Evolutionary conservation across 2,888 invertebrate genomes (phyloP).

Genomic region (Apamea epomidion): DNA sequence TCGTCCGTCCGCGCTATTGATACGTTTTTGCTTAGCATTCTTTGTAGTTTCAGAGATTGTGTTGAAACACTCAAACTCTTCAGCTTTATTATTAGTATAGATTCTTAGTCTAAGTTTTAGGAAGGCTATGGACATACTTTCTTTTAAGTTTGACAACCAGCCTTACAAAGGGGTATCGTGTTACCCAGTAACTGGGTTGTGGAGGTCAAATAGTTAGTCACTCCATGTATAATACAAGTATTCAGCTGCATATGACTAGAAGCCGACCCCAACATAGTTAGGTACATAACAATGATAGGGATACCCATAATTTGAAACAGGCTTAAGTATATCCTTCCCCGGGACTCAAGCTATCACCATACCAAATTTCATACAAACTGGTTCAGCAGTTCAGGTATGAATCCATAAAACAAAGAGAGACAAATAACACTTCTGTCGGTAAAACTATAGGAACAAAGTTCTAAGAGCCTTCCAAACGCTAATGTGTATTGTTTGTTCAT

Average conservation of each 20-base stretch:
- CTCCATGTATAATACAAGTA: too few species aligned
- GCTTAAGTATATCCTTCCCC: background rate
- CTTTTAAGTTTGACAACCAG: too few species aligned
- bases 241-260: too few species aligned
- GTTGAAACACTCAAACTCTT: too few species aligned
- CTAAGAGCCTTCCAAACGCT: background rate
- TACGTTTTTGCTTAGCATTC: too few species aligned
- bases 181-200: too few species aligned
- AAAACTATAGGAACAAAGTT: background rate
- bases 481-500: constrained; percentile 5
- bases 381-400: background rate
- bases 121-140: background rate
- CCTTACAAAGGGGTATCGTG: too few species aligned
- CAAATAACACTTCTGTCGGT: background rate
- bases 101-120: background rate
- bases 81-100: too few species aligned
- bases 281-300: background rate
- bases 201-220: too few species aligned
- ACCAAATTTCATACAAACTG: background rate
- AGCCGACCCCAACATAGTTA: background rate
- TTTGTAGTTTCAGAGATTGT: too few species aligned
- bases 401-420: background rate
- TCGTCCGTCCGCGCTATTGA: too few species aligned
- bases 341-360: background rate
- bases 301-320: background rate